These are phyloP conservation scores for Tigriopus japonicus DNA, from an alignment of 1,140 invertebrate species.

Conservation along the genomic window DNA sequence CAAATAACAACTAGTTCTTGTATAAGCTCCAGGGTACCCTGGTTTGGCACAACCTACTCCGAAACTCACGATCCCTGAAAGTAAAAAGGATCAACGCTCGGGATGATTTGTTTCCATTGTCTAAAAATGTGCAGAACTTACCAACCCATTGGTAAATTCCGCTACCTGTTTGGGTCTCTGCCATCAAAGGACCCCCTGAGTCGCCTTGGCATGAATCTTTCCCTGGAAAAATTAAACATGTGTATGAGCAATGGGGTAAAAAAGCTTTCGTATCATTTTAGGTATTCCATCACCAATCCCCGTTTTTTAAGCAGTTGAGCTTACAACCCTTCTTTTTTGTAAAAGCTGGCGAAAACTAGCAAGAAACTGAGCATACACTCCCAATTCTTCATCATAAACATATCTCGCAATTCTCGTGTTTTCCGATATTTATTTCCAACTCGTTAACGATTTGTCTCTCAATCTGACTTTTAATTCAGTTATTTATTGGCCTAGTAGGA, in stretches of 20 bases:
- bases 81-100: background rate
- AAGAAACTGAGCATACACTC: too few relatives aligned
- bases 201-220: conserved; percentile 13
- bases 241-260: background rate
- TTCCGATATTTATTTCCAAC: too few relatives aligned
- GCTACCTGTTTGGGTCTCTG: background rate
- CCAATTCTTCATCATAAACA: too few relatives aligned
- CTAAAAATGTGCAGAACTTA: background rate
- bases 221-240: background rate
- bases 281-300: too few relatives aligned
- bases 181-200: conserved; percentile 11
- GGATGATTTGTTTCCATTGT: background rate
- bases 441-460: too few relatives aligned
- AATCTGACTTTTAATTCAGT: too few relatives aligned
- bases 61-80: conserved; percentile 12
- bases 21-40: conserved; percentile 15
- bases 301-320: too few relatives aligned
- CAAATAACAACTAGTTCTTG: conserved; percentile 11
- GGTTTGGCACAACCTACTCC: conserved; percentile 7
- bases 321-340: too few relatives aligned
- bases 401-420: too few relatives aligned
- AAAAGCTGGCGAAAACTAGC: too few relatives aligned
- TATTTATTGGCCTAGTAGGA: too few relatives aligned
- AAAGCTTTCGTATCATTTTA: too few relatives aligned
- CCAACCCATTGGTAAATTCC: conserved; percentile 6